Base-by-base conservation (phyloP, 2,888 invertebrate genomes). In the Macrophya alboannulata region DNA sequence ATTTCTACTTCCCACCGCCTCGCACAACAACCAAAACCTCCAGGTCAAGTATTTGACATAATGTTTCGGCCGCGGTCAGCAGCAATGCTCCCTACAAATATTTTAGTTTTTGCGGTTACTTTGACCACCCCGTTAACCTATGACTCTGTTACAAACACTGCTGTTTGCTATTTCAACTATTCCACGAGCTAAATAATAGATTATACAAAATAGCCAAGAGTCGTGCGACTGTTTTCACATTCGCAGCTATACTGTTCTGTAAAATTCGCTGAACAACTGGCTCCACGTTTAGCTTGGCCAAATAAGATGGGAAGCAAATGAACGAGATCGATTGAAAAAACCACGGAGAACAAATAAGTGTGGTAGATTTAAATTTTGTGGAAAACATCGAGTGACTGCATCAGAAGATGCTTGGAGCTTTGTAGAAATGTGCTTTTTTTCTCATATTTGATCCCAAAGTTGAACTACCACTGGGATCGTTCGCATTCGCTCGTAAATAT, bases 41-140 rank as follows among this genome's bases (percentile, higher is more conserved):
- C 31, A 15, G 72, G 72, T 74, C 45, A 81, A 25, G 31, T 83
- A 83, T 83, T 83, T 83, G 83, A 83, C 83, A 83, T 48, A 48
- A 83, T 83, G 37, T 48, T 71, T 71, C 31, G 17, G 21, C 37
- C 48, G 83, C 31, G 65, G 83, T 71, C 43, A 68, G 88, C 89
- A 91, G 90, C 90, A 91, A 91, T 91, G 89, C 88, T 88, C 89
- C 88, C 86, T 88, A 89, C 87, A 87, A 90, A 91, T 90, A 89
- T 90, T 88, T 87, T 71, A 88, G 89, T 88, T 90, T 89, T 85
- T 89, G 92, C 88, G 93, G 92, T 92, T 89, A 88, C 92, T 93
- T 93, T 93, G 92, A 89, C 88, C 89, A 15, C 4, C 31, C 25
- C 10, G 79, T 31, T 76, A 4, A 45, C 43, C 45, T 31, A 72